Evolutionary conservation across 2,888 invertebrate species (phyloP).

Genomic region (Mycalesis mineus): DNA sequence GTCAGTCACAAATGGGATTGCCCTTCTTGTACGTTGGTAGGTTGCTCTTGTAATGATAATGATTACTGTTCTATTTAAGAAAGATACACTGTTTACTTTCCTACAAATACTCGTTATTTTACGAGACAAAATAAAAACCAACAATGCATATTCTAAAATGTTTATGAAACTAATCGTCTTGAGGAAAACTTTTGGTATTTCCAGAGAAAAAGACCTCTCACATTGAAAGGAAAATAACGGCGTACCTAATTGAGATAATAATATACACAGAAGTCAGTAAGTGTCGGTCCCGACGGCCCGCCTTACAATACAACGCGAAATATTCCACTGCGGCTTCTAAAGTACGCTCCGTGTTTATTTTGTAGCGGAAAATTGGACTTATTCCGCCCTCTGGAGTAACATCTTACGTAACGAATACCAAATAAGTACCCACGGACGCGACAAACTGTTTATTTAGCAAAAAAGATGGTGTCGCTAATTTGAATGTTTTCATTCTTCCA

Average conservation of each 20-base stretch:
- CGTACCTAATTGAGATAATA: background rate
- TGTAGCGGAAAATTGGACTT: background rate
- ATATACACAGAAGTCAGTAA: background rate
- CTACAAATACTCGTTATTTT: no score
- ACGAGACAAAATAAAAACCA: no score
- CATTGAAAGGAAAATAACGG: background rate
- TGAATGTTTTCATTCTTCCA: no score
- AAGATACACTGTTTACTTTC: no score
- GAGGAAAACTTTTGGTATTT: no score
- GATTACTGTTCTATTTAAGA: no score
- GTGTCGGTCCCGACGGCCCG: background rate
- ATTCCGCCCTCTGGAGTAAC: background rate
- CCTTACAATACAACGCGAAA: background rate
- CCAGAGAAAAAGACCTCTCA: background rate
- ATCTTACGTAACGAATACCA: background rate
- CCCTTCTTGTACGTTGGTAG: no score
- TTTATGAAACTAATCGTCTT: no score
- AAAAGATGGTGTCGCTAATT: background rate
- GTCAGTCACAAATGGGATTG: no score
- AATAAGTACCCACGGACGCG: background rate
- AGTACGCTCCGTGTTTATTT: background rate
- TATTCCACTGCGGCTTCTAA: background rate
- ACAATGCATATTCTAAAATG: no score
- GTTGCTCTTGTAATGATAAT: no score
- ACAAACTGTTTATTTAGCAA: background rate